Percentiles rank a stretch among this genome's conserved stretches.
Evolutionary conservation across 2,113 vertebrate genomes (phyloP).

Genomic region (Megaptera novaeangliae): DNA sequence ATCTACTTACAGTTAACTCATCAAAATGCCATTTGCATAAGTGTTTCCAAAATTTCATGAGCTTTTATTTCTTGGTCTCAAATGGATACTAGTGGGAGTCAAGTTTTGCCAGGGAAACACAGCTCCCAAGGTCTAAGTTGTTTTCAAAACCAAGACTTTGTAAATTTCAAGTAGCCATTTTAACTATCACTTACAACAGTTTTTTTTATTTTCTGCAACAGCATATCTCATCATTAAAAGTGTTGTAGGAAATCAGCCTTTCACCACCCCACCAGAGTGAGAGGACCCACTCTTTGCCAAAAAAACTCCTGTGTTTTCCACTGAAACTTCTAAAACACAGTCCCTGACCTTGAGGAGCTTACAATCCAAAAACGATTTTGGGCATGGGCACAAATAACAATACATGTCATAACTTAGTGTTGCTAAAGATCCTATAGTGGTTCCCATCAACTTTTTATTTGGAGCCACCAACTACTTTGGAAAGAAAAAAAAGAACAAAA

Average conservation of each 20-base stretch:
- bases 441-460: background rate
- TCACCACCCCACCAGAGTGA: background rate
- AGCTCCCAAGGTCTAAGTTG: constrained; percentile 4
- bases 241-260: background rate
- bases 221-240: background rate
- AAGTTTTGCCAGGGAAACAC: constrained; percentile 43
- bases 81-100: constrained; percentile 26
- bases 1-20: constrained; percentile 59
- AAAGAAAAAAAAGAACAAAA: background rate
- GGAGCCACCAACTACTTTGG: background rate
- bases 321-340: background rate
- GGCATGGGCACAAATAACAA: background rate
- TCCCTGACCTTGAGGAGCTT: background rate
- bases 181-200: background rate
- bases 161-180: constrained; percentile 40
- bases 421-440: background rate
- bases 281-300: background rate
- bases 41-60: constrained; percentile 55
- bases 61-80: constrained; percentile 19
- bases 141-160: constrained; percentile 40
- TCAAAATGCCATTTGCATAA: constrained; percentile 63
- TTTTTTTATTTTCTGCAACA: background rate
- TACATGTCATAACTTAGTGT: background rate
- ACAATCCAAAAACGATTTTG: background rate
- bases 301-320: background rate